Evolutionary conservation across 2,888 invertebrate genomes (phyloP), one percentile per base, ranked within the genome.

Genomic region (Drosophila crucigera): DNA sequence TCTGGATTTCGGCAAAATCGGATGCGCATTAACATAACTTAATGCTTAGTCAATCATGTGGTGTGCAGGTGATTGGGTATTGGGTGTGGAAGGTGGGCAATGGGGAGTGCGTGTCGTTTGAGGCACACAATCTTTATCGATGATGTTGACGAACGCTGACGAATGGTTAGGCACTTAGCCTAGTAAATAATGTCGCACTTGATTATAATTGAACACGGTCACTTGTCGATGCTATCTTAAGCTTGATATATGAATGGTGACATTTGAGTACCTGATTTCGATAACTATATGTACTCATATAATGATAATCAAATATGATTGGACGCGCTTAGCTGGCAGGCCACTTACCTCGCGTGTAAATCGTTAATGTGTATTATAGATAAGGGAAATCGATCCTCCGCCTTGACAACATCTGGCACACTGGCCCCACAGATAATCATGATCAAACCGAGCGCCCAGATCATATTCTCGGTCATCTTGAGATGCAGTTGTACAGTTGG

Each of bases 291-390:
- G 11, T 7, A 22, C 10, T 1, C n/a, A n/a, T 19, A n/a, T 19
- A 11, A 25, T 58, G 30, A 53, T 47, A 58, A 53, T 39, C 3
- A 0, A 7, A n/a, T 56, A 28, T 9, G 11, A 22, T 37, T 31
- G 37, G 7, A 19, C 19, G 28, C 3, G 4, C 49, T 19, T 47
- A 16, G 2, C 16, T 47, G 16, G 25, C 16, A 9, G 31, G 30
- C 22, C n/a, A 68, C 69, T 84, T 85, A 91, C 93, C 93, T 92
- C 70, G 93, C 93, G 75, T 93, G 93, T 66, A 93, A 92, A 77
- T 93, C 93, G 77, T 93, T 93, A 22, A 93, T 92, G 67, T 93
- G 93, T 68, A 93, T 92, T 16, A 93, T 91, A 53, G 93, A 91
- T 41, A 93, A 37, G 4, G 93, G 92, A 84, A 92, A 93, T 9